Base-by-base conservation (phyloP, 1,140 invertebrate species). In the Drosophila ohnishii region DNA sequence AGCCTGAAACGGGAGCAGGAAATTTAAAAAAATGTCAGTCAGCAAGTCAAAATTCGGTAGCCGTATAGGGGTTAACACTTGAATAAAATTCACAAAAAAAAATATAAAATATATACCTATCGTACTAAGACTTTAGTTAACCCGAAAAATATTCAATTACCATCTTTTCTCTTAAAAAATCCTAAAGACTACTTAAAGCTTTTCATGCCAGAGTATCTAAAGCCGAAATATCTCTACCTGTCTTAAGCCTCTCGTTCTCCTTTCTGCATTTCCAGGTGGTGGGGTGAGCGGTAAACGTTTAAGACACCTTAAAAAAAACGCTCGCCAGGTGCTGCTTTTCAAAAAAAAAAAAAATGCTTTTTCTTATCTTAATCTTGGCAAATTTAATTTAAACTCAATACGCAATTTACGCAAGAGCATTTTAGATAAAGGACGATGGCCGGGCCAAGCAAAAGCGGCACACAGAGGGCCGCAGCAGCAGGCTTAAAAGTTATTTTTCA, bases 321-420 rank as follows among this genome's bases (percentile, higher is more conserved):
- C 64, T 47, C 50, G 30, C 76, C 71, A 61, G 64, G 58, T 47
- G 75, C 45, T 59, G 67, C 14, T 28, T 22, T 40, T 34, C 35
- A n/a, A 48, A 28, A 28, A 28, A 5, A 28, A 2, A 28, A 28
- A 66, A 71, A 65, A 74, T 82, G 83, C 76, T 80, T 69, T 88
- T 84, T 58, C 73, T 88, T 88, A 88, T 88, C 84, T 88, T 88
- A 88, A 88, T 88, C 84, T 80, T 62, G 77, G 84, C 80, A 88
- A 88, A 89, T 88, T 88, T 80, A 88, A 88, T 88, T 88, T 88
- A 88, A 88, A 88, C 84, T 88, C 84, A 88, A 88, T 88, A 88
- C 84, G 80, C 84, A 88, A 88, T 88, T 88, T 88, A 88, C 80
- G 85, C 85, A 88, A 88, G 88, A 88, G 84, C 84, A 89, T 88